phyloP scores from a whole-genome alignment of 53 echinoderm and acorn worm species.

The Paracentrotus lividus region DNA sequence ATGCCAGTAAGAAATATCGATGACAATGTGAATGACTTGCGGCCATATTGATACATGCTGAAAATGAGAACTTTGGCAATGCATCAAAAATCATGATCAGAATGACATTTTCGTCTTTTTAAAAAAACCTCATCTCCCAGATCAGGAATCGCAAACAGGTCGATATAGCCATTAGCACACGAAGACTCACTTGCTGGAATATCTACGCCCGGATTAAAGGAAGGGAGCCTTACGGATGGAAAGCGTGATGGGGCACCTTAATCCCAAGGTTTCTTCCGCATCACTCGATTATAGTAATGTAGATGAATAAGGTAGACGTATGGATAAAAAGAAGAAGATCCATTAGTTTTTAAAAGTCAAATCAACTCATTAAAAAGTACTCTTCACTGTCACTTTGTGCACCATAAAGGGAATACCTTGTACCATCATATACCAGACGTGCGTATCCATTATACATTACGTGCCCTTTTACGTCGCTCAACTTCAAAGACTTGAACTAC shows the following conservation, averaged over 20 bases:
- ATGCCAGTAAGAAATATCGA: constrained; percentile 24
- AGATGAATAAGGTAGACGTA: neutral
- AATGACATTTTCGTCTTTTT: constrained; percentile 16
- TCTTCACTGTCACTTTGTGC: neutral
- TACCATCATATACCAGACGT: neutral
- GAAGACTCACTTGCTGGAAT: neutral
- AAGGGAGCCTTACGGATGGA: neutral
- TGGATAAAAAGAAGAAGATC: neutral
- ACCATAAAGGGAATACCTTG: neutral
- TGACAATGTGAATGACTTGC: constrained; percentile 33
- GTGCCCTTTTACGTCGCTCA: neutral
- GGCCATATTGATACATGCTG: neutral
- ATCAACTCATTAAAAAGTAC: constrained; percentile 11
- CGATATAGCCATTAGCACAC: constrained; percentile 59
- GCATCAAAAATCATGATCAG: constrained; percentile 14
- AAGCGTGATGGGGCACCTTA: constrained; percentile 32
- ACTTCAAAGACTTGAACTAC: neutral
- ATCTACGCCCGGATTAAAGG: constrained; percentile 33
- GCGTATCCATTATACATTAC: neutral
- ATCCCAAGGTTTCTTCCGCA: neutral
- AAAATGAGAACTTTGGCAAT: constrained; percentile 19
- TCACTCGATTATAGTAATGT: neutral
- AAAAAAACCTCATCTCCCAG: neutral
- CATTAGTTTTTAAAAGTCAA: constrained; percentile 24
- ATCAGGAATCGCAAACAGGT: constrained; percentile 51